A percentile compares a stretch with the other conserved stretches of the same genome.
phyloP scores from a whole-genome alignment of 2,888 invertebrate species.

The Harpagoxenus sublaevis region DNA sequence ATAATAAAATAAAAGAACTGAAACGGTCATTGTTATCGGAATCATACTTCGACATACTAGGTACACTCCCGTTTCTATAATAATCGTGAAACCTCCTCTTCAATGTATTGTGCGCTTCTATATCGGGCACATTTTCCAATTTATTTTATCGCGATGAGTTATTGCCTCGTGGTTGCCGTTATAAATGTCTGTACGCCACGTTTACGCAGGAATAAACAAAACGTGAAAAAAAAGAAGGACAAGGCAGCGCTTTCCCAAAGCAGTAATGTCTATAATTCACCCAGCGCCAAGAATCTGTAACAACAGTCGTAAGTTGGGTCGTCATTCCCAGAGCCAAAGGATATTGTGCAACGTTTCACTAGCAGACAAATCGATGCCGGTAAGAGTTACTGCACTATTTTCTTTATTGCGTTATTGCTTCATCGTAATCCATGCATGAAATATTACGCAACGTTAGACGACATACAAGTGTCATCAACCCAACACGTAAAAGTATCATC shows the following conservation, averaged over 20 bases:
- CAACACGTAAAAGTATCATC: neutral
- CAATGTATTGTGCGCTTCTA: neutral
- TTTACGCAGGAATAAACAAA: constrained; percentile 55
- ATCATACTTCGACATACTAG: constrained; percentile 18
- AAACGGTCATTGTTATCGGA: neutral
- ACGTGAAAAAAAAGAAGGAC: neutral
- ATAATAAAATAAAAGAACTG: constrained; percentile 7
- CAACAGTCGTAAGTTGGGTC: constrained; percentile 33
- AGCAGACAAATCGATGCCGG: constrained; percentile 37
- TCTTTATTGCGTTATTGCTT: neutral
- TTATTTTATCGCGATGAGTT: constrained; percentile 42
- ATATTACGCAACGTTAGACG: neutral
- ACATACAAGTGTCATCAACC: neutral
- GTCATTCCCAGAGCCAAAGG: neutral
- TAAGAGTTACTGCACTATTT: constrained; percentile 30
- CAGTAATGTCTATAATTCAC: constrained; percentile 15
- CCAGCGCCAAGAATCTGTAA: constrained; percentile 30
- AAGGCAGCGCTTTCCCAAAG: neutral
- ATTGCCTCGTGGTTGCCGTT: neutral
- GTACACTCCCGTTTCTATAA: constrained; percentile 1
- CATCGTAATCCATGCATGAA: neutral
- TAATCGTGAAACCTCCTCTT: constrained; percentile 2
- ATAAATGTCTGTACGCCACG: constrained; percentile 28
- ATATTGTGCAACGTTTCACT: constrained; percentile 6
- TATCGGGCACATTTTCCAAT: constrained; percentile 24